Evolutionary conservation across 2,113 vertebrate species (phyloP).

Genomic region (Trichomycterus rosablanca): DNA sequence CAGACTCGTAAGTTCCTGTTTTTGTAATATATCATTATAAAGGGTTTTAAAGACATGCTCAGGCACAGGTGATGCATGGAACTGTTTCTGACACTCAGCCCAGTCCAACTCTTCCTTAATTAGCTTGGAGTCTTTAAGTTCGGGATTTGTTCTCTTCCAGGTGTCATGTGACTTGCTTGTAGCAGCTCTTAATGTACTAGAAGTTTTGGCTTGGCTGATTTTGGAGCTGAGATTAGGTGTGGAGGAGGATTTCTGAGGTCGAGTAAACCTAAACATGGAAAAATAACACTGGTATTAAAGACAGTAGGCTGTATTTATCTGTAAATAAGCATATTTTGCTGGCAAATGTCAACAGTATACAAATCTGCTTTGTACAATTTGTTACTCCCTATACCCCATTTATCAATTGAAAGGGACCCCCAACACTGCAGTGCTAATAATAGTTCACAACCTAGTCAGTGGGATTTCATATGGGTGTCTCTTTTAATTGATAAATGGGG

Average conservation of each 20-base stretch:
- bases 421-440: no score
- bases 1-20: constrained; percentile 72
- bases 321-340: no score
- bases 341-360: no score
- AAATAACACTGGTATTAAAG: no score
- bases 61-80: constrained; percentile 79
- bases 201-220: constrained; percentile 53
- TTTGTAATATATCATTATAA: constrained; percentile 74
- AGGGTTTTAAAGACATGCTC: constrained; percentile 72
- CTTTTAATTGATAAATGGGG: no score
- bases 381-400: no score
- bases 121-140: constrained; percentile 40
- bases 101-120: constrained; percentile 70
- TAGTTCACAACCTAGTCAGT: no score
- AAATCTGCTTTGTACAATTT: no score
- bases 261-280: constrained; percentile 25
- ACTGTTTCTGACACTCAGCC: constrained; percentile 83
- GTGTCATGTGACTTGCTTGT: constrained; percentile 64
- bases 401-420: no score
- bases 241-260: constrained; percentile 63
- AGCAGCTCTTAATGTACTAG: constrained; percentile 61
- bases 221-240: constrained; percentile 59
- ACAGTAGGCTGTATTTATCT: no score
- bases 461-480: no score
- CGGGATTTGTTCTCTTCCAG: constrained; percentile 56